Base-by-base conservation (phyloP, 2,113 vertebrate species). In the Centrocercus urophasianus region DNA sequence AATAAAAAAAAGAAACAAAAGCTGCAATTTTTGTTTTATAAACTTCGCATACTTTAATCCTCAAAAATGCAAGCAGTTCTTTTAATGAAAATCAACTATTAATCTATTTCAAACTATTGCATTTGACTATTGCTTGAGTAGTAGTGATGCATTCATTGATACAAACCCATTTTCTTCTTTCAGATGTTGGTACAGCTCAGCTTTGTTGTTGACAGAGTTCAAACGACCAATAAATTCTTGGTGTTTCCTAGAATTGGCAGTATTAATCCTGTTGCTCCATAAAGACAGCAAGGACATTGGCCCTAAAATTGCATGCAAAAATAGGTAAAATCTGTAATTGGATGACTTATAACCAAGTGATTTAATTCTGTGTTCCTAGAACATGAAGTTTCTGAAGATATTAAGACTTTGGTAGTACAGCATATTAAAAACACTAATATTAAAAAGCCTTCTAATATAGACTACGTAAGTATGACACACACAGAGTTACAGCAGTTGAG, bases 151-250 rank as follows among this genome's bases (percentile, higher is more conserved):
- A 79, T 82, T 88, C 78, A 88, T 34, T 54, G 90, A 95, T 95
- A 98, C 98, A 79, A 93, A 99, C 99, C 99, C 99, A 36, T 99
- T 99, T 95, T 99, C 99, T 16, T 99, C 99, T 97, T 99, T 99
- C 83, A 99, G 98, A 93, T 99, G 98, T 96, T 99, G 99, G 96
- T 99, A 99, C 13, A 99, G 95, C 92, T 99, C 99, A 28, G 99
- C 98, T 97, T 98, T 99, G 96, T 99, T 99, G 96, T 99, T 99
- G 81, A 99, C 98, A 13, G 99, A 99, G 90, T 98, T 99, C 92
- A 98, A 96, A 67, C 99, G 98, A 19, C 99, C 99, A 34, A 98
- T 97, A 96, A 99, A 99, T 97, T 99, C 99, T 25, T 99, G 99
- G 88, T 99, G 99, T 89, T 99, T 99, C 93, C 99, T 98, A 61